phyloP scores from a whole-genome alignment of 2,888 invertebrate genomes.

The Acleris literana region DNA sequence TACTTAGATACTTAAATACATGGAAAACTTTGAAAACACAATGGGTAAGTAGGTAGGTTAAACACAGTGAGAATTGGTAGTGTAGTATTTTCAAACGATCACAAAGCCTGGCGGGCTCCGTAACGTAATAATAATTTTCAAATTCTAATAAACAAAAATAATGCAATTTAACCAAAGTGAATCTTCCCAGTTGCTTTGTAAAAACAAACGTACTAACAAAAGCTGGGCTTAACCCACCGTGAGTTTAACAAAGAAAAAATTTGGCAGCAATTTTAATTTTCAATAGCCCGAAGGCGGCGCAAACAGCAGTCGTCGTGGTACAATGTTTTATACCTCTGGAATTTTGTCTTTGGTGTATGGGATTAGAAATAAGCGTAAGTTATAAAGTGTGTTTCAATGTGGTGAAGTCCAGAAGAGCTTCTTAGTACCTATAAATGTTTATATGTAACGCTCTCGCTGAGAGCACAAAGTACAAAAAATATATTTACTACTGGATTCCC shows the following conservation, averaged over 20 bases:
- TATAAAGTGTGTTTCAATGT: conserved; percentile 12
- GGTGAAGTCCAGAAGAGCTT: too few species aligned
- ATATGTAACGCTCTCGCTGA: too few species aligned
- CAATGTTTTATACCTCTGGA: conserved; percentile 63
- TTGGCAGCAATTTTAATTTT: conserved; percentile 76
- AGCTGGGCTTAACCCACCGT: conserved; percentile 56
- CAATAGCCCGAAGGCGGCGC: conserved; percentile 71
- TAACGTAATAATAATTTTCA: not conserved
- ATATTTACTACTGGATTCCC: too few species aligned
- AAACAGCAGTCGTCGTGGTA: conserved; percentile 65
- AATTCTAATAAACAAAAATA: conserved; percentile 12
- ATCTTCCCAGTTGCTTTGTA: conserved; percentile 36
- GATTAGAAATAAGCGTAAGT: conserved; percentile 39
- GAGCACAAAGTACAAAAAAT: too few species aligned
- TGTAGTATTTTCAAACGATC: too few species aligned
- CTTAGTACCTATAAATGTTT: not conserved
- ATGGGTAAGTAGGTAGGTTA: too few species aligned
- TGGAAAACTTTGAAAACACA: too few species aligned
- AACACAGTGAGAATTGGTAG: too few species aligned
- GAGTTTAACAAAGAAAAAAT: conserved; percentile 64
- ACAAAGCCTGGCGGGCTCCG: too few species aligned
- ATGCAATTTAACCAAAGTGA: conserved; percentile 6
- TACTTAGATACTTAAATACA: too few species aligned
- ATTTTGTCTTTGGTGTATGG: conserved; percentile 46
- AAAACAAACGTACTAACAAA: conserved; percentile 51